Percentiles rank a stretch among this genome's conserved stretches.
These are phyloP conservation scores for Cotesia congregata DNA, from an alignment of 2,888 invertebrate species.

Conservation along the genomic window DNA sequence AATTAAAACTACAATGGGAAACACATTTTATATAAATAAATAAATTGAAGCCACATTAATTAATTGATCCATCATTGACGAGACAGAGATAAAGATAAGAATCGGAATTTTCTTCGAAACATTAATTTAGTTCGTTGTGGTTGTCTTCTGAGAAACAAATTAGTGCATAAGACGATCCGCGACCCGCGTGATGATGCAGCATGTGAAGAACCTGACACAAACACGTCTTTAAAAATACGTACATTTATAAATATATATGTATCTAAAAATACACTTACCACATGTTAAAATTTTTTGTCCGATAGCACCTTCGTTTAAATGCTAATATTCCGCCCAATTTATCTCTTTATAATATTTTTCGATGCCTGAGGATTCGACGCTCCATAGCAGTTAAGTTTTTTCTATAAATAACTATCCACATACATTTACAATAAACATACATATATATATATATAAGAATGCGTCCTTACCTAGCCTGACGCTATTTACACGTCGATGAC, in stretches of 20 bases:
- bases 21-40: background rate
- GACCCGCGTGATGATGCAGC: background rate
- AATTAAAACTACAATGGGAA: background rate
- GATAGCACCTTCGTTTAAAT: constrained; percentile 58
- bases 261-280: background rate
- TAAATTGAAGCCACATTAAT: background rate
- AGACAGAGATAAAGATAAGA: background rate
- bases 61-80: constrained; percentile 25
- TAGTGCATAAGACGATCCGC: background rate
- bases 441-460: background rate
- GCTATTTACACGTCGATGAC: constrained; percentile 54
- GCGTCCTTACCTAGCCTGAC: constrained; percentile 24
- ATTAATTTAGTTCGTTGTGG: constrained; percentile 17
- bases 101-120: constrained; percentile 2
- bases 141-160: constrained; percentile 3
- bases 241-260: background rate
- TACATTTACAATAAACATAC: background rate
- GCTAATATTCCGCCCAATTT: constrained; percentile 60
- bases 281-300: constrained; percentile 11
- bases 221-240: background rate
- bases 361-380: constrained; percentile 13
- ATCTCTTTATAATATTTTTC: constrained; percentile 56
- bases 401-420: background rate
- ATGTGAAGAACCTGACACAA: background rate
- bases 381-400: background rate